Conservation (phyloP, 1,140 invertebrate species). For the Drosophila quadrilineata region DNA sequence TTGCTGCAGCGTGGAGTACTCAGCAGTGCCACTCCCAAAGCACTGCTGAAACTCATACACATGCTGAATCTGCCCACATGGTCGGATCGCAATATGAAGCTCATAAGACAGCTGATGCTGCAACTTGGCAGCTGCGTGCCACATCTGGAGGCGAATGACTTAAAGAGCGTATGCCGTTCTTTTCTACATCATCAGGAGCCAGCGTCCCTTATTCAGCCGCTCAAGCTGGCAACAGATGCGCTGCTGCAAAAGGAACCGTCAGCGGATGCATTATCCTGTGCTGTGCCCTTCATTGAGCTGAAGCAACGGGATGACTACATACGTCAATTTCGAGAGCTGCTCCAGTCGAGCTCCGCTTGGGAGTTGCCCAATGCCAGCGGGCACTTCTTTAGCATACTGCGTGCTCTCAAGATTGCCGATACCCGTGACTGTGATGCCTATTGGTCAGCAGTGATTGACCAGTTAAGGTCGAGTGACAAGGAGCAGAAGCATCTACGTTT, state of each 20-base stretch:
- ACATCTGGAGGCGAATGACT: conserved; percentile 45
- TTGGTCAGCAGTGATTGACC: conserved; percentile 72
- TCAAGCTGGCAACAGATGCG: conserved; percentile 41
- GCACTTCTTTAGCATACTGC: conserved; percentile 77
- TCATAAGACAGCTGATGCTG: conserved; percentile 57
- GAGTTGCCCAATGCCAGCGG: conserved; percentile 39
- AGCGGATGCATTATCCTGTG: conserved; percentile 54
- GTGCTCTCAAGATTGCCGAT: conserved; percentile 81
- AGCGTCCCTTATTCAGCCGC: conserved; percentile 33
- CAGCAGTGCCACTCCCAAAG: conserved; percentile 36
- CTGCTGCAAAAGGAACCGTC: conserved; percentile 40
- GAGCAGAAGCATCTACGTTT: conserved; percentile 67
- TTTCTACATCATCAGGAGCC: conserved; percentile 75
- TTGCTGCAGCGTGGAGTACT: conserved; percentile 39
- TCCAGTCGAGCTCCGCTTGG: conserved; percentile 50
- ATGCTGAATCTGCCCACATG: conserved; percentile 66
- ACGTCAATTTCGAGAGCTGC: conserved; percentile 61
- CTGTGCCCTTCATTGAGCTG: conserved; percentile 68
- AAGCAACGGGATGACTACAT: conserved; percentile 68
- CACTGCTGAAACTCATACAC: conserved; percentile 64
- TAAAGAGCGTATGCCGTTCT: conserved; percentile 51
- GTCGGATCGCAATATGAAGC: conserved; percentile 51
- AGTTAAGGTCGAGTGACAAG: conserved; percentile 47
- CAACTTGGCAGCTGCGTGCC: conserved; percentile 24
- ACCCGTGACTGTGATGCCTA: conserved; percentile 76